phyloP scores from a whole-genome alignment of 2,888 invertebrate genomes.

The Drosophila vallismaia region DNA sequence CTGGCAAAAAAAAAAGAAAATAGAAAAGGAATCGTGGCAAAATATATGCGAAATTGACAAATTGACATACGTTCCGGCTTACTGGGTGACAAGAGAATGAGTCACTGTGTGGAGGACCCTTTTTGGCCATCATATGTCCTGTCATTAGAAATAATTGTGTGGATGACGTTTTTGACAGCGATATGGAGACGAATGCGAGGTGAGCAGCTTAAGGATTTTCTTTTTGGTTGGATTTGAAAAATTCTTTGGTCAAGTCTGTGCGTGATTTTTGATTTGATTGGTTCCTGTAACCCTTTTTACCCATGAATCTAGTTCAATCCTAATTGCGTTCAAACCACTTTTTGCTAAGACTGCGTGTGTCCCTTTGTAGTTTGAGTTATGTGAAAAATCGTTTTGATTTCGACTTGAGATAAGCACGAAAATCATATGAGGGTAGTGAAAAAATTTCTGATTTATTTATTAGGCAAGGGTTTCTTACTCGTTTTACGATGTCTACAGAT shows the following conservation, averaged over 20 bases:
- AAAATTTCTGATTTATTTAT: conserved; percentile 54
- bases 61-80: conserved; percentile 77
- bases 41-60: conserved; percentile 75
- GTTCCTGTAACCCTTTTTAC: conserved; percentile 52
- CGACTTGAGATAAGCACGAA: conserved; percentile 62
- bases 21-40: conserved; percentile 44
- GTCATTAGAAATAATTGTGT: conserved; percentile 73
- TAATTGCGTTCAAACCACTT: conserved; percentile 36
- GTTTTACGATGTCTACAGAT: conserved; percentile 22
- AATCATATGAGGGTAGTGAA: conserved; percentile 26
- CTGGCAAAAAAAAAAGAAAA: conserved; percentile 50
- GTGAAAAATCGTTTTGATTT: conserved; percentile 63
- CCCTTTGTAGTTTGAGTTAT: conserved; percentile 63
- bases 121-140: conserved; percentile 59
- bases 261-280: conserved; percentile 68
- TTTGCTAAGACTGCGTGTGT: conserved; percentile 30
- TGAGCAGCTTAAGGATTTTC: conserved; percentile 53
- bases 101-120: neutral
- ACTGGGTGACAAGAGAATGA: conserved; percentile 12
- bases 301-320: conserved; percentile 6
- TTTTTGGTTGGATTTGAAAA: conserved; percentile 4
- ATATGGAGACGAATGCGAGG: conserved; percentile 19
- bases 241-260: conserved; percentile 51
- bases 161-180: conserved; percentile 42
- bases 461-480: conserved; percentile 30